Base-by-base conservation (phyloP, 2,113 vertebrate genomes). In the Probosciger aterrimus region DNA sequence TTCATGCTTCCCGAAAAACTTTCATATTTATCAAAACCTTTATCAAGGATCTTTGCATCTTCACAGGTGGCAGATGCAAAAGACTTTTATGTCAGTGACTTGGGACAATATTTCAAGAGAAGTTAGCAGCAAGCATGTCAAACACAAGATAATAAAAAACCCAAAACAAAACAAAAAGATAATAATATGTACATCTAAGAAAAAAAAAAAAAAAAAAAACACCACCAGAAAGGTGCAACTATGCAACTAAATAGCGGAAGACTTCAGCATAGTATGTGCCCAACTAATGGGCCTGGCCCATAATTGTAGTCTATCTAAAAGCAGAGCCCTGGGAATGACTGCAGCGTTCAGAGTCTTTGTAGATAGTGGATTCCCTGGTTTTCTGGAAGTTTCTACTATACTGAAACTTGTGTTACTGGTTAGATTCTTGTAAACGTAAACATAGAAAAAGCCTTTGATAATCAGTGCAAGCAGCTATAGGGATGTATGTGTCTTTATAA, bases 1-100 rank as follows among this genome's bases (percentile, higher is more conserved):
- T 95, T 88, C 71, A 67, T 90, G 85, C 73, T 94, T 92, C 64
- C 39, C 30, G 41, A 78, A 46, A 59, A 93, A 74, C 31, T 73
- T 93, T 10, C 24, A 10, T 88, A 19, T 96, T 88, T 86, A 46
- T 92, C 73, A 93, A 79, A 84, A 35, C 43, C 57, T 35, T 24
- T 47, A 55, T 18, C 77, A 64, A 68, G 76, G 53, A 46, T 9
- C 82, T 96, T 69, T 70, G 27, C 30, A 50, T 39, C 59, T 94
- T 13, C 68, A 47, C 31, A 53, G 39, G 27, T 87, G 50, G 33
- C 53, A 59, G 37, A 55, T 43, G 46, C 33, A 76, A 68, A 86
- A 84, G 18, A 39, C 4, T 60, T 77, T 55, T 65, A 44, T 65
- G 35, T 49, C n/a, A 68, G 49, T 33, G 33, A 64, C 33, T 14